Base-by-base conservation (phyloP, 2,888 invertebrate genomes). In the Aphodius sticticus region DNA sequence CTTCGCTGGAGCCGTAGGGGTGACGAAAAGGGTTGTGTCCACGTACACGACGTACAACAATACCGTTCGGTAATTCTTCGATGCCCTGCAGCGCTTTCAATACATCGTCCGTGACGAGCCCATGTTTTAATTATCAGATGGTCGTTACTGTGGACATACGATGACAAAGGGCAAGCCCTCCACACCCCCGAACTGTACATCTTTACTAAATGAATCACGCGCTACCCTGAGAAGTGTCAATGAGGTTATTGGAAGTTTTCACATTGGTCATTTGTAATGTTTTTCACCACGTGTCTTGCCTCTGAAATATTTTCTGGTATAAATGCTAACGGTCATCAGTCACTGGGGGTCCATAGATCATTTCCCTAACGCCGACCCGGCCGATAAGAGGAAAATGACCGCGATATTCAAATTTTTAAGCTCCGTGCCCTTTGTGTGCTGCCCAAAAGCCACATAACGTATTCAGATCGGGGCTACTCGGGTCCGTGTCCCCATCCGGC, bases 321-420 rank as follows among this genome's bases (percentile, higher is more conserved):
- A 53, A 53, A 53, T 53, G 53, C 9, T 7, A 81, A 84, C 81
- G 82, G 83, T 86, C 85, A 89, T 89, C 87, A 86, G 87, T 89
- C 88, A 88, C 86, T 86, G 83, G 16, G 83, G 82, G 84, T 85
- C 86, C 85, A 87, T 88, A 88, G 88, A 88, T 87, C 88, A 88
- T 87, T 87, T 87, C 87, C 87, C 87, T 89, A 88, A 89, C 87
- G 87, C 88, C 83, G 70, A 15, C 74, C 26, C n/a, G 69, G 82
- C 84, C 85, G 89, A 89, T 89, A 89, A 88, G 88, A 85, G 86
- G 85, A 85, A 87, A 89, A 89, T 89, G 89, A 89, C 89, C 89
- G 89, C 89, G 89, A 89, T 89, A 89, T 89, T 89, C 89, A 89
- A 89, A 89, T 89, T 89, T 89, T 89, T 89, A 89, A 89, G 89